Conservation (phyloP, 1,140 invertebrate species). For the Steinernema khuongi region DNA sequence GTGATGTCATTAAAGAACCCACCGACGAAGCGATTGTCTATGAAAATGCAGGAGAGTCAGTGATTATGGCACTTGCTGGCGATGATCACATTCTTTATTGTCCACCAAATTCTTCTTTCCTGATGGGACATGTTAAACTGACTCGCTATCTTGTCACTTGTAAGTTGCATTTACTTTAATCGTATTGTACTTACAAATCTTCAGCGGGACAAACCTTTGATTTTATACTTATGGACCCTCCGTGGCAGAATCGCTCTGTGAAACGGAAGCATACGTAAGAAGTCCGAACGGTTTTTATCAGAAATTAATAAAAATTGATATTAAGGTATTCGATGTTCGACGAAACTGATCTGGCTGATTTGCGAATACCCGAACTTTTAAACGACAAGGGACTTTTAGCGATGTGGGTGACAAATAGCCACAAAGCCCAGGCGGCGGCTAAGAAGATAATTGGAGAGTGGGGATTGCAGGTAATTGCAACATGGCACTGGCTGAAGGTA, state of each 20-base stretch:
- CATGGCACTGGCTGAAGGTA: slow-evolving; percentile 84
- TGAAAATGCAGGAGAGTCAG: neutral
- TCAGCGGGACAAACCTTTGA: slow-evolving; percentile 66
- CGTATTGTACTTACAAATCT: neutral
- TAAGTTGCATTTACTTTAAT: slow-evolving; percentile 18
- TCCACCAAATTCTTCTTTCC: slow-evolving; percentile 29
- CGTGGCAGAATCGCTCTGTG: slow-evolving; percentile 78
- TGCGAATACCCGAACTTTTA: slow-evolving; percentile 23
- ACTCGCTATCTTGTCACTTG: slow-evolving; percentile 17
- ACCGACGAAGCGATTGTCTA: neutral
- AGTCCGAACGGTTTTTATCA: neutral
- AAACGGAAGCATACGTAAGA: slow-evolving; percentile 68
- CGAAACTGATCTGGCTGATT: slow-evolving; percentile 23
- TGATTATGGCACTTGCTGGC: neutral
- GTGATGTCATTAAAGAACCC: neutral
- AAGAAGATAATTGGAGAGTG: slow-evolving; percentile 69
- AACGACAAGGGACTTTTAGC: slow-evolving; percentile 31
- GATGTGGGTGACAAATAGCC: slow-evolving; percentile 46
- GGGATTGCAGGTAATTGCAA: slow-evolving; percentile 69
- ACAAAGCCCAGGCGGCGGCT: slow-evolving; percentile 64
- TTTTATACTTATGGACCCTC: slow-evolving; percentile 79
- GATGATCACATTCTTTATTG: slow-evolving; percentile 18
- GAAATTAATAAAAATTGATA: neutral
- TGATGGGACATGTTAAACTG: slow-evolving; percentile 24
- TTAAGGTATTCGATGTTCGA: slow-evolving; percentile 38